Evolutionary conservation across 2,113 vertebrate genomes (phyloP).

Genomic region (Tapirus terrestris): DNA sequence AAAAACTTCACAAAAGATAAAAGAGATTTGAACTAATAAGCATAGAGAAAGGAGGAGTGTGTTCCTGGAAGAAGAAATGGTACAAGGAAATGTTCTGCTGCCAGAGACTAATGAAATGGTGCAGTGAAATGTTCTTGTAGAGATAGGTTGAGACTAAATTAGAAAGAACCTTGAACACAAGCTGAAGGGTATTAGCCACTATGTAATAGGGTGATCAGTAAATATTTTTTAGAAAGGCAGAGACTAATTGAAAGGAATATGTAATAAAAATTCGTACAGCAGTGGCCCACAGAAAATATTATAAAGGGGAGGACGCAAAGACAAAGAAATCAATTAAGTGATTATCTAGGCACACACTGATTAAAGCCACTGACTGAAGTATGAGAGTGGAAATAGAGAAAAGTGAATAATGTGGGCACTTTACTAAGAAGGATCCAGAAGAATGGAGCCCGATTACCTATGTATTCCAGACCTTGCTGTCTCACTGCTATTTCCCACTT

Average conservation of each 20-base stretch:
- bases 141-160: neutral
- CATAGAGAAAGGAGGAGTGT: neutral
- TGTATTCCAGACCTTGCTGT: accelerated
- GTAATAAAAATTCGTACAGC: neutral
- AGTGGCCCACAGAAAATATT: neutral
- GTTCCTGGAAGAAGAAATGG: neutral
- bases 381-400: neutral
- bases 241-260: neutral
- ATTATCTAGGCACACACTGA: neutral
- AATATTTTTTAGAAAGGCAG: neutral
- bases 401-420: neutral
- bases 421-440: neutral
- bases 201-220: neutral
- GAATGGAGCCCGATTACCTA: accelerated
- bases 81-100: neutral
- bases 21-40: neutral
- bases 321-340: neutral
- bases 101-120: neutral
- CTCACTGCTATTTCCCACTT: neutral
- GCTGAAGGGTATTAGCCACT: neutral
- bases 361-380: neutral
- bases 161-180: neutral
- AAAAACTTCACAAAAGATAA: neutral
- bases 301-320: neutral
- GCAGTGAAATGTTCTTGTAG: neutral